Conservation (phyloP, 2,113 vertebrate species). For the Brienomyrus longianalis region DNA sequence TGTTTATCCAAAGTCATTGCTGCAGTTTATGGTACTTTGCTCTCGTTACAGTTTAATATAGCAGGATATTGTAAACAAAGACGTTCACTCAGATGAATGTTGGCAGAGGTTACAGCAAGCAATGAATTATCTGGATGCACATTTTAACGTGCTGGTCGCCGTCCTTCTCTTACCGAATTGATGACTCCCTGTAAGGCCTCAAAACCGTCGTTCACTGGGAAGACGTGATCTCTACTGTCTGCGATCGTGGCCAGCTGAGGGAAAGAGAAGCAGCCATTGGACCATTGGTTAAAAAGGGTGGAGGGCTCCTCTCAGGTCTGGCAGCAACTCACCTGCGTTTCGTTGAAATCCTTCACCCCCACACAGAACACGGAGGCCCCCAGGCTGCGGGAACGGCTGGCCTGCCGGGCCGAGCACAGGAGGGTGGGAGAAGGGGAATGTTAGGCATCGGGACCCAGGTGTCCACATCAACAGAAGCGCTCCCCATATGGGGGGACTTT, state of each 20-base stretch:
- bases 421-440: neutral
- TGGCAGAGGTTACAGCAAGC: neutral
- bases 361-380: conserved; percentile 94
- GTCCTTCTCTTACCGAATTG: conserved; percentile 72
- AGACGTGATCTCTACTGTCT: conserved; percentile 90
- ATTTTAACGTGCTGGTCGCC: neutral
- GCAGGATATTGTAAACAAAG: neutral
- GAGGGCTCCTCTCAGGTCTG: neutral
- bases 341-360: conserved; percentile 96
- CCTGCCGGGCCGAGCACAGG: conserved; percentile 54
- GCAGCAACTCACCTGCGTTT: conserved; percentile 78
- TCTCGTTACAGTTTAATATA: neutral
- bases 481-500: neutral
- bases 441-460: neutral
- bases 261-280: neutral
- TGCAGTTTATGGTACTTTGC: neutral
- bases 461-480: neutral
- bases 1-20: neutral
- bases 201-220: conserved; percentile 93
- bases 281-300: neutral
- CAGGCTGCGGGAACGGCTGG: conserved; percentile 79
- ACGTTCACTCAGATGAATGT: neutral
- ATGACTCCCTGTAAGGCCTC: conserved; percentile 91
- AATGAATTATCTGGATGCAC: neutral
- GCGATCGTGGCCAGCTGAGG: conserved; percentile 88